Conservation (phyloP, 2,113 vertebrate species). For the Phylloscopus trochilus region DNA sequence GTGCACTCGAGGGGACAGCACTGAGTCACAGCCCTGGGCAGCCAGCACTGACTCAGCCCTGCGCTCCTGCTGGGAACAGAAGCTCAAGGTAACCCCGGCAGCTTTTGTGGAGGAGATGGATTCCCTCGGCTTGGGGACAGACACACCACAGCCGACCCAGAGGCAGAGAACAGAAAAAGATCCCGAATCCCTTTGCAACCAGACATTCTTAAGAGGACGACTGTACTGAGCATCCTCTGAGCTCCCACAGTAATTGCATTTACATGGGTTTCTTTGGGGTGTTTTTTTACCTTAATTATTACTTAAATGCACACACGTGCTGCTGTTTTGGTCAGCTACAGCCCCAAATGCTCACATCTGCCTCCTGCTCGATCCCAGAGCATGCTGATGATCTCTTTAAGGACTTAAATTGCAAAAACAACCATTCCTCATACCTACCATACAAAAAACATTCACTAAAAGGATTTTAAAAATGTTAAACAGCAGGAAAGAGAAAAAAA, state of each 20-base stretch:
- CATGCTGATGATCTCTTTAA: background rate
- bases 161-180: background rate
- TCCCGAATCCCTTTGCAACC: background rate
- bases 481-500: background rate
- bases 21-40: constrained; percentile 15
- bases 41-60: background rate
- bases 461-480: background rate
- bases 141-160: fast-evolving
- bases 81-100: background rate
- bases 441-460: background rate
- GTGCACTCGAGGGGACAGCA: background rate
- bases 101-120: background rate
- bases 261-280: fast-evolving
- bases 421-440: background rate
- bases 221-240: background rate
- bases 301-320: background rate
- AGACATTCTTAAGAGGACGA: background rate
- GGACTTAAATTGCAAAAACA: background rate
- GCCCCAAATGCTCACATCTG: background rate
- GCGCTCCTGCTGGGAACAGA: fast-evolving
- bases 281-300: background rate
- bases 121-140: background rate
- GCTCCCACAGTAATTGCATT: background rate
- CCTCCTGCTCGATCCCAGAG: background rate
- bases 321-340: background rate